Base-by-base conservation (phyloP, 2,888 invertebrate species). In the Pseudococcus jackbeardsleyi region DNA sequence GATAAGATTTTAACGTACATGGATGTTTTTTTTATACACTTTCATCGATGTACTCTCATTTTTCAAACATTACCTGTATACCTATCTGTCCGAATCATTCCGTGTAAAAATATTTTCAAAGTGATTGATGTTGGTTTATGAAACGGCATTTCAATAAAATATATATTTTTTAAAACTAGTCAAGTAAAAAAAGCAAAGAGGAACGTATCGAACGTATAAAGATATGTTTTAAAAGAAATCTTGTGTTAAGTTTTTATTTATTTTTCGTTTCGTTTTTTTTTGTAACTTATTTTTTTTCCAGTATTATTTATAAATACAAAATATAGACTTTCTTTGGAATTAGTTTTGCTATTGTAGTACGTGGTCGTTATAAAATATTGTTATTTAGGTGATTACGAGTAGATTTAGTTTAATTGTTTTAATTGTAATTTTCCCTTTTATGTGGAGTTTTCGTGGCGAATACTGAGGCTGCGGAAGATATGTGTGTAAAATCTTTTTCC, bases 251-350 rank as follows among this genome's bases (percentile, higher is more conserved):
- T 77, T 77, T 72, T 77, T 64, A 77, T 77, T 77, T 77, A 77
- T 77, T 77, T 77, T 77, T 77, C 19, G n/a, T 82, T 82, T 82
- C 17, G 15, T 82, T 46, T 82, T 42, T 46, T 82, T 77, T 33
- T 85, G n/a, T 46, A 86, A 42, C 39, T 86, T 46, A 46, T 86
- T 85, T 64, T 59, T 59, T 85, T 42, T 85, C 7, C 86, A 64
- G 68, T 86, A 86, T 86, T 86, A 86, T 68, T 59, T 86, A 64
- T 86, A 86, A 82, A 46, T 64, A 86, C 86, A 68, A 42, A 50
- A 33, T 86, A 86, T 86, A 86, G 86, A 86, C 86, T 86, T 86
- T 86, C 86, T 50, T 85, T 85, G 50, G 54, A 84, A 54, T 85
- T 85, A 85, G 84, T 85, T 48, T 84, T 48, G 33, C 33, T 42